phyloP scores from a whole-genome alignment of 2,113 vertebrate genomes.

The Heliornis fulica region DNA sequence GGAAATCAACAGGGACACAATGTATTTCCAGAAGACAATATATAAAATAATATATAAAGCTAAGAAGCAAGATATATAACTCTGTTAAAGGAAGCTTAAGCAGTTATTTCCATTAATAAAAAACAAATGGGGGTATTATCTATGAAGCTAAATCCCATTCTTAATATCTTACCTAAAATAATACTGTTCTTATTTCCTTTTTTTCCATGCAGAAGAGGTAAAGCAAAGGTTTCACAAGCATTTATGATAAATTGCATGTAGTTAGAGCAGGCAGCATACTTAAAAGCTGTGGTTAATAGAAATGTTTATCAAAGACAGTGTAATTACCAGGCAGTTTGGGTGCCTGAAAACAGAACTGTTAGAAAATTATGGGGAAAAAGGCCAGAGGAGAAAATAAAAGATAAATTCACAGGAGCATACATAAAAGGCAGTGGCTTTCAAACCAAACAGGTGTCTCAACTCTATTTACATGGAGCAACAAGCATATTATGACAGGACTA shows the following conservation, averaged over 20 bases:
- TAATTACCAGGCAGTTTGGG: conserved; percentile 14
- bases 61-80: neutral
- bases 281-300: conserved; percentile 20
- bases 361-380: neutral
- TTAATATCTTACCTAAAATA: neutral
- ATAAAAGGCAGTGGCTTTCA: neutral
- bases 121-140: fast-evolving
- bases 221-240: neutral
- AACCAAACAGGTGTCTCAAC: neutral
- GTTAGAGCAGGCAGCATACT: conserved; percentile 22
- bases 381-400: neutral
- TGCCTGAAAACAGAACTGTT: neutral
- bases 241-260: conserved; percentile 16
- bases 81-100: neutral
- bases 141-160: neutral
- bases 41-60: neutral
- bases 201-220: neutral
- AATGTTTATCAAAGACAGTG: conserved; percentile 23
- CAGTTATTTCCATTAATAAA: neutral
- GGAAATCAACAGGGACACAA: neutral
- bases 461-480: neutral
- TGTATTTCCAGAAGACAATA: neutral
- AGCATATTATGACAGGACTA: neutral
- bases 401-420: neutral
- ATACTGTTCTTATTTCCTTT: neutral